Percentiles rank a stretch among this genome's conserved stretches.
These are phyloP conservation scores for Tenualosa thibaudeaui DNA, from an alignment of 2,797 vertebrate species.

Conservation along the genomic window DNA sequence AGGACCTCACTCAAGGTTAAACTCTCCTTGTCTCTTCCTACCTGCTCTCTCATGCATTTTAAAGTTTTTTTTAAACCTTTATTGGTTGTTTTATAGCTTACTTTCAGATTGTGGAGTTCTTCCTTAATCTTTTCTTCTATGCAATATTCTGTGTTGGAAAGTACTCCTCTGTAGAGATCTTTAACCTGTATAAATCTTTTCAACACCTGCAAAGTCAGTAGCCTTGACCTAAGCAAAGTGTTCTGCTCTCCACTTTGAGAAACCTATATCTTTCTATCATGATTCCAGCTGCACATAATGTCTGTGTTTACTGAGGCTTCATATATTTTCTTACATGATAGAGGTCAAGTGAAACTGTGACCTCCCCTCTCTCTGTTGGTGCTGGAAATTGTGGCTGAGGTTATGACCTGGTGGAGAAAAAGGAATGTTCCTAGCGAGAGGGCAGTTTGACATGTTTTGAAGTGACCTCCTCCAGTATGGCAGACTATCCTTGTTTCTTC, in stretches of 20 bases:
- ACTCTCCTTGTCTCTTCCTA: constrained; percentile 41
- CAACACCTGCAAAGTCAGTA: not conserved
- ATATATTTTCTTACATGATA: not conserved
- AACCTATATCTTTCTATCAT: not conserved
- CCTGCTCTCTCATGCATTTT: constrained; percentile 21
- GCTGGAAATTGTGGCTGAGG: not conserved
- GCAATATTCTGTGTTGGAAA: not conserved
- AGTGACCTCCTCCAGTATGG: constrained; percentile 7
- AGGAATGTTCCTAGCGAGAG: not conserved
- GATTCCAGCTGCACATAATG: not conserved
- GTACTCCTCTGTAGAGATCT: not conserved
- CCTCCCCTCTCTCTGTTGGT: not conserved
- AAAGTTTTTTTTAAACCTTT: not conserved
- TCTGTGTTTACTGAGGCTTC: not conserved
- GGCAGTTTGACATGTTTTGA: not conserved
- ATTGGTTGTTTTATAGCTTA: not conserved
- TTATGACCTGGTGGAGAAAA: not conserved
- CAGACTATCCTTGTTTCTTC: not conserved
- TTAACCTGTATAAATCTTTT: not conserved
- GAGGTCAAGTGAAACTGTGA: constrained; percentile 9
- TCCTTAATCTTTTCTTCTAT: not conserved
- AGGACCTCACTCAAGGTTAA: constrained; percentile 69
- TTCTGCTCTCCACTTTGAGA: not conserved
- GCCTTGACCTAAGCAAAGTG: not conserved
- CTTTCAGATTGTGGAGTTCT: not conserved